Evolutionary conservation across 2,888 invertebrate species (phyloP), one percentile per base, ranked within the genome.

Genomic region (Rhaphigaster nebulosa): DNA sequence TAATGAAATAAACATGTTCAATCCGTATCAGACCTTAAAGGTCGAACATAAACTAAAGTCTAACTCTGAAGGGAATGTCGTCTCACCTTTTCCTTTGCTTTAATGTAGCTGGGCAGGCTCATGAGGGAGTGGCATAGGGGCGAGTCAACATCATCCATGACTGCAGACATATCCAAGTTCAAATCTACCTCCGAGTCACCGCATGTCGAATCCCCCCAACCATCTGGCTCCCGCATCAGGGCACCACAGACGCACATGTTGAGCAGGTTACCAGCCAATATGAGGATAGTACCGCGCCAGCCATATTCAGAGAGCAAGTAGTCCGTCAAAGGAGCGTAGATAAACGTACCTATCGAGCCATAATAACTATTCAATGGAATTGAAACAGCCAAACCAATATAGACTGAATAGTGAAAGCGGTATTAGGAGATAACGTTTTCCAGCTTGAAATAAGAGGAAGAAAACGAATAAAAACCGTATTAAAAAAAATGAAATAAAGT

Each of bases 171-270:
- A 26, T 80, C 89, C 20, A 88, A 45, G 52, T 80, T 54, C 20
- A 89, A 70, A 76, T 80, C 54, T 45, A 50, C 89, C 52, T 89
- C 65, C 41, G 89, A 89, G 50, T 70, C 54, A 50, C 45, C 70
- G 41, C 88, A 88, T 12, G 89, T 89, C 23, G 89, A 89, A 29
- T 89, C 89, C 70, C 89, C 89, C 95, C 96, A 96, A 98, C 98
- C 98, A 92, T 97, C 97, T 1, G 98, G 97, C 93, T 98, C 98
- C 89, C 97, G 95, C 97, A 98, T 98, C 0, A 98, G 95, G 45
- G 96, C 96, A 0, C 98, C 98, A 93, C 97, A 98, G 0, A 97
- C 97, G 93, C 97, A 97, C 93, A 98, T 95, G 93, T 98, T 97
- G 76, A 98, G 94, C 93, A 98, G 96, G 88, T 91, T 91, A 52